phyloP scores from a whole-genome alignment of 2,888 invertebrate species.

The Brassicogethes aeneus region DNA sequence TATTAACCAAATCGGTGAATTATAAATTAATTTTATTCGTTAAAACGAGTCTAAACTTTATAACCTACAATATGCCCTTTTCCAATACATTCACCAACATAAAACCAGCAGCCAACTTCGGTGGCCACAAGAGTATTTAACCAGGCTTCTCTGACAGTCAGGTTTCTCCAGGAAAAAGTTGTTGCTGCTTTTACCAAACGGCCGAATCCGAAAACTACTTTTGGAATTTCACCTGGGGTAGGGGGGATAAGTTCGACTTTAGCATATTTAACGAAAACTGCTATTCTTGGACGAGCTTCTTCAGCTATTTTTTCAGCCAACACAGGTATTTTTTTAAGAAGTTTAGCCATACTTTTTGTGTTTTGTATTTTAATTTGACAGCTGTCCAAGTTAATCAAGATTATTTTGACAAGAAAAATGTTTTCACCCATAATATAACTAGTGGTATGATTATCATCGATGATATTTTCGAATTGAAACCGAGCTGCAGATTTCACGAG shows the following conservation, averaged over 20 bases:
- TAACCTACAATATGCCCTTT: slow-evolving; percentile 86
- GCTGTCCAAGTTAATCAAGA: no score
- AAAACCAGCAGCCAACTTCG: slow-evolving; percentile 94
- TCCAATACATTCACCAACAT: slow-evolving; percentile 93
- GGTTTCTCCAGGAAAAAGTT: slow-evolving; percentile 72
- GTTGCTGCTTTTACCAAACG: slow-evolving; percentile 63
- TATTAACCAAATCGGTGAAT: no score
- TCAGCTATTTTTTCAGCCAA: slow-evolving; percentile 46
- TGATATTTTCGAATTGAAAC: no score
- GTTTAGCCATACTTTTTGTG: no score
- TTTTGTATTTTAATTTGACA: no score
- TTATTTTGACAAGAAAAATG: no score
- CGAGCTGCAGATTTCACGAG: no score
- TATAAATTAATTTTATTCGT: no score
- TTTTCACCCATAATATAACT: no score
- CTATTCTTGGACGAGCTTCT: slow-evolving; percentile 60
- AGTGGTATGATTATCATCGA: no score
- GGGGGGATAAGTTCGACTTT: slow-evolving; percentile 93
- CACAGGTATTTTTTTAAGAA: no score
- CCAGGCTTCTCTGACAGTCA: slow-evolving; percentile 80
- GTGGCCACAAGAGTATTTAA: slow-evolving; percentile 82
- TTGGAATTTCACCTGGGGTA: slow-evolving; percentile 74
- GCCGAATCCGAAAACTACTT: slow-evolving; percentile 66
- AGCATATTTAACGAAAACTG: slow-evolving; percentile 77
- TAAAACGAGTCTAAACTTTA: slow-evolving; percentile 51